Evolutionary conservation across 2,888 invertebrate genomes (phyloP).

Genomic region (Drosophila cyrtoloma): DNA sequence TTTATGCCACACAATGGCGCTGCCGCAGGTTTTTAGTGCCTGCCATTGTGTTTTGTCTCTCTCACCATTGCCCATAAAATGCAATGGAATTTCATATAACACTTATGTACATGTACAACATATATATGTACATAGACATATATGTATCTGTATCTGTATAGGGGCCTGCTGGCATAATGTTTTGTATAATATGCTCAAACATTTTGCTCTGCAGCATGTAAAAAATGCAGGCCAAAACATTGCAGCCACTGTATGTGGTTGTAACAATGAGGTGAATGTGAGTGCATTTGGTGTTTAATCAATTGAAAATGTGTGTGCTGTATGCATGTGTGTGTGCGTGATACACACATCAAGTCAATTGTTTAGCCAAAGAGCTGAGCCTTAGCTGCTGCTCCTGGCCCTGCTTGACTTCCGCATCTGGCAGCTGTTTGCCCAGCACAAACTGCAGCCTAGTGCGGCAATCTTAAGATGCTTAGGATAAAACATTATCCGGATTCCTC

Average conservation of each 20-base stretch:
- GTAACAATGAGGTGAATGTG: constrained; percentile 43
- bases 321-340: constrained; percentile 12
- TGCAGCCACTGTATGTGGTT: constrained; percentile 25
- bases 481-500: constrained; percentile 80
- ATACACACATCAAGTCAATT: constrained; percentile 50
- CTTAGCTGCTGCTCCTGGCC: constrained; percentile 11
- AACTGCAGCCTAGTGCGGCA: constrained; percentile 63
- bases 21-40: constrained; percentile 76
- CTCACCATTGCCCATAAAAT: constrained; percentile 65
- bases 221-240: constrained; percentile 68
- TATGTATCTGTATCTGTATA: constrained; percentile 43
- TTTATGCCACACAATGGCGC: constrained; percentile 74
- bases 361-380: constrained; percentile 33
- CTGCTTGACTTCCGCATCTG: constrained; percentile 68
- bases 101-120: constrained; percentile 44
- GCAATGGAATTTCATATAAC: constrained; percentile 77
- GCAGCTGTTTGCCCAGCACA: constrained; percentile 64
- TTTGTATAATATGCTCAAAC: constrained; percentile 67
- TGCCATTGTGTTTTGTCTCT: constrained; percentile 56
- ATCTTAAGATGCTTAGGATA: constrained; percentile 64
- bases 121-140: constrained; percentile 13
- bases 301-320: constrained; percentile 60
- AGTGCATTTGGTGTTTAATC: constrained; percentile 75
- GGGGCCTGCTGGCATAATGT: constrained; percentile 57
- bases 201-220: constrained; percentile 72